Base-by-base conservation (phyloP, 2,797 vertebrate species). In the Spinus pinus region DNA sequence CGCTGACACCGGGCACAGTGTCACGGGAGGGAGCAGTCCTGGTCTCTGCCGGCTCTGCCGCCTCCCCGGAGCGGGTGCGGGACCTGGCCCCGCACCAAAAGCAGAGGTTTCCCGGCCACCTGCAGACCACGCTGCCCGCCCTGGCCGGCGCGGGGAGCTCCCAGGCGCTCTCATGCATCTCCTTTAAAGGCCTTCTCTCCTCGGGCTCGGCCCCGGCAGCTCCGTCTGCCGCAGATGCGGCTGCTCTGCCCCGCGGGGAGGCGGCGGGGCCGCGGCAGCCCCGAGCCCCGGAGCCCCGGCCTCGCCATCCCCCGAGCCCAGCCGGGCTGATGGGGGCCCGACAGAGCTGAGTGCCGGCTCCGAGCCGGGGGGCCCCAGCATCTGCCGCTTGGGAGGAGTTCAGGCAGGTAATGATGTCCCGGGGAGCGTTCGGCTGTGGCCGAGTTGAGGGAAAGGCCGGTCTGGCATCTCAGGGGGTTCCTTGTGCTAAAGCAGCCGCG, bases 131-230 rank as follows among this genome's bases (percentile, higher is more conserved):
- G 73, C 49, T 14, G 79, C 93, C 86, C 70, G 18, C 89, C 77
- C 93, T 8, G 3, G 93, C 67, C 39, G 1, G 5, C 24, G 16
- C 69, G 4, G 92, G 83, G 87, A 93, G 88, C 92, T 96, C 94
- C 80, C 72, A 7, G 86, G 47, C 3, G 6, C 66, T 72, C 94
- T 80, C 24, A 0, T 15, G 66, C 88, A 96, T 95, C 73, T 94
- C 95, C 96, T 96, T 96, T 96, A 96, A 96, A 96, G 96, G 93
- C 78, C 92, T 94, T 74, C 44, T 94, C 14, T 6, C 62, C 1
- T 53, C 44, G 7, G 88, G 93, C 92, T 12, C 37, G 75, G 22
- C 86, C 56, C 90, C 81, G 92, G 92, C 94, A 70, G 82, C 90
- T 78, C 58, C 28, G 56, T 9, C 73, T 14, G 90, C 94, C 7